Conservation (phyloP, 2,888 invertebrate genomes). For the Drosophila leonis region DNA sequence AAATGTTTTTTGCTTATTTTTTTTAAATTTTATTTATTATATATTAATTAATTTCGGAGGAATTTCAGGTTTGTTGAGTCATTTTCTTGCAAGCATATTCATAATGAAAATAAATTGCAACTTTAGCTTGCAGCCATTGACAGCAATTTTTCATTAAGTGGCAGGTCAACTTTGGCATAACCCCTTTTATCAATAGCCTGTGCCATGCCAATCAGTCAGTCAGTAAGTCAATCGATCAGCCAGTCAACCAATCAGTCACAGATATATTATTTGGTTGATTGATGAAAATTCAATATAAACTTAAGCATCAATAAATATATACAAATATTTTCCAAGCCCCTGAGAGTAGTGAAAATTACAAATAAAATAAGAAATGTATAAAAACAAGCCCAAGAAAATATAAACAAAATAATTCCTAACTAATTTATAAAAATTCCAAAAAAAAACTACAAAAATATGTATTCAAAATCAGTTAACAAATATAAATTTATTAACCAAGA, state of each 20-base stretch:
- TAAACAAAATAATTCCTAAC: not conserved
- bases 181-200: not conserved
- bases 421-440: not conserved
- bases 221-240: not conserved
- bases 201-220: not conserved
- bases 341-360: not conserved
- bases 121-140: not conserved
- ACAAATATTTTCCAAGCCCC: not conserved
- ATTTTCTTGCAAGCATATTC: not conserved
- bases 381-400: not conserved
- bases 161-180: not conserved
- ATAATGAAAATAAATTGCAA: not conserved
- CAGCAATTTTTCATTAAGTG: not conserved
- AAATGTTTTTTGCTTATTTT: not conserved
- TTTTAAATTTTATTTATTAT: not conserved
- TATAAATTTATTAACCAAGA: not conserved
- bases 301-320: not conserved
- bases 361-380: not conserved
- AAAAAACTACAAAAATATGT: not conserved
- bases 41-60: not conserved
- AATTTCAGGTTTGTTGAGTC: not conserved
- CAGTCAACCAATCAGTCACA: not conserved
- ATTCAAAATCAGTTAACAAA: not conserved
- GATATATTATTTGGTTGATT: not conserved
- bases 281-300: not conserved